Conservation (phyloP, 2,797 vertebrate species). For the Channa striata region DNA sequence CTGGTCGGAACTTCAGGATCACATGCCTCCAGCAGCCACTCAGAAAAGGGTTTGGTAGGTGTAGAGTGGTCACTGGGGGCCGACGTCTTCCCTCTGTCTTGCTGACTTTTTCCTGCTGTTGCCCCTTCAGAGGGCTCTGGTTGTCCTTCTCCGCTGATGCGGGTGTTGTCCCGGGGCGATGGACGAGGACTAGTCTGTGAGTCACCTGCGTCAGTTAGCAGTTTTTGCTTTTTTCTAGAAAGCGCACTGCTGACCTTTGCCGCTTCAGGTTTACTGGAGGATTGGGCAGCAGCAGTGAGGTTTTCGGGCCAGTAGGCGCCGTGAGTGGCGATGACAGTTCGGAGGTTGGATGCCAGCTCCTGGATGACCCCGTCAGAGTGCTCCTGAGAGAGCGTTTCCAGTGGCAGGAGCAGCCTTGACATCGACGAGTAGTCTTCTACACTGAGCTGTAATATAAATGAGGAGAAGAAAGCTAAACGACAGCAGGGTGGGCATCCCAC, state of each 20-base stretch:
- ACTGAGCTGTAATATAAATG: conserved; percentile 80
- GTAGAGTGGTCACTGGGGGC: neutral
- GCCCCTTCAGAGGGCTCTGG: conserved; percentile 9
- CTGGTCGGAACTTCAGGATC: conserved; percentile 88
- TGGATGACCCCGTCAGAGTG: conserved; percentile 88
- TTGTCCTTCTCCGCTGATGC: neutral
- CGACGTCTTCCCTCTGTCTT: neutral
- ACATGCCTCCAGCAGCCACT: conserved; percentile 86
- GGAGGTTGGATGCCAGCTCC: conserved; percentile 89
- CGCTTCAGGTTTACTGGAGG: conserved; percentile 1
- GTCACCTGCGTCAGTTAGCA: neutral
- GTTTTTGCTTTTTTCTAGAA: conserved; percentile 4
- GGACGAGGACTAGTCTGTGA: neutral
- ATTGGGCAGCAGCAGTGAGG: conserved; percentile 5
- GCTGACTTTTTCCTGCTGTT: neutral
- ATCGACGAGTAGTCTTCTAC: conserved; percentile 85
- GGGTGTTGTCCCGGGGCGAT: neutral
- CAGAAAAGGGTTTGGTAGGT: conserved; percentile 60
- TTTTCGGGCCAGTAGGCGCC: conserved; percentile 82
- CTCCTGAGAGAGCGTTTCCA: conserved; percentile 84
- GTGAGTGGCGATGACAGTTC: conserved; percentile 89
- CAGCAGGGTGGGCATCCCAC: neutral
- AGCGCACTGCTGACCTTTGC: neutral
- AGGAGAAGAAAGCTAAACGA: neutral
- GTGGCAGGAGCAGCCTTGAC: conserved; percentile 82